Conservation (phyloP, 2,888 invertebrate genomes). For the Pyrrhia umbra region DNA sequence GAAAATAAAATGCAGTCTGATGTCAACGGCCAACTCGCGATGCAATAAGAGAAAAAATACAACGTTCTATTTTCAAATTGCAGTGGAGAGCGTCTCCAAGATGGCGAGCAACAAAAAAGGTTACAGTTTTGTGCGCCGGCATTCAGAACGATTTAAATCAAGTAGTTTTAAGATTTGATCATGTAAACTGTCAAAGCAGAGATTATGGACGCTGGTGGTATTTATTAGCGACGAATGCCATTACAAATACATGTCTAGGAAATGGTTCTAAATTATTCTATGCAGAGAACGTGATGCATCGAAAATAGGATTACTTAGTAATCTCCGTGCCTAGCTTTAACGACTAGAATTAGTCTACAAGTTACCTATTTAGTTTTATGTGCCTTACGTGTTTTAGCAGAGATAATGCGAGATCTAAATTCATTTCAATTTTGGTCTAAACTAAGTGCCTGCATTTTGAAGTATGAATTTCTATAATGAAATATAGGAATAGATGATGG, state of each 20-base stretch:
- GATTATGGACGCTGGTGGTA: slow-evolving; percentile 32
- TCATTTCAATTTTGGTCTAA: not conserved
- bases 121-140: slow-evolving; percentile 66
- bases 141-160: slow-evolving; percentile 50
- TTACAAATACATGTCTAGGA: slow-evolving; percentile 41
- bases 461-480: not conserved
- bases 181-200: slow-evolving; percentile 44
- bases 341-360: slow-evolving; percentile 1
- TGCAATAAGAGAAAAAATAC: slow-evolving; percentile 83
- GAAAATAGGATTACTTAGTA: slow-evolving; percentile 44
- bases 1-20: slow-evolving; percentile 85
- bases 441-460: not conserved
- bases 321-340: slow-evolving; percentile 42
- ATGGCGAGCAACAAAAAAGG: slow-evolving; percentile 75
- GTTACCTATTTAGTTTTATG: slow-evolving; percentile 9
- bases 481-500: not conserved
- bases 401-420: not conserved
- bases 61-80: slow-evolving; percentile 86
- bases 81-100: slow-evolving; percentile 75
- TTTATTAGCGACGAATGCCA: slow-evolving; percentile 41
- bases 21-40: slow-evolving; percentile 84
- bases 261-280: slow-evolving; percentile 49
- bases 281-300: slow-evolving; percentile 46
- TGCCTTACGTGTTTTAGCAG: not conserved
- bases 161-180: slow-evolving; percentile 37